A percentile compares a stretch with the other conserved stretches of the same genome.
phyloP scores from a whole-genome alignment of 2,888 invertebrate genomes.

The Creontiades dilutus region DNA sequence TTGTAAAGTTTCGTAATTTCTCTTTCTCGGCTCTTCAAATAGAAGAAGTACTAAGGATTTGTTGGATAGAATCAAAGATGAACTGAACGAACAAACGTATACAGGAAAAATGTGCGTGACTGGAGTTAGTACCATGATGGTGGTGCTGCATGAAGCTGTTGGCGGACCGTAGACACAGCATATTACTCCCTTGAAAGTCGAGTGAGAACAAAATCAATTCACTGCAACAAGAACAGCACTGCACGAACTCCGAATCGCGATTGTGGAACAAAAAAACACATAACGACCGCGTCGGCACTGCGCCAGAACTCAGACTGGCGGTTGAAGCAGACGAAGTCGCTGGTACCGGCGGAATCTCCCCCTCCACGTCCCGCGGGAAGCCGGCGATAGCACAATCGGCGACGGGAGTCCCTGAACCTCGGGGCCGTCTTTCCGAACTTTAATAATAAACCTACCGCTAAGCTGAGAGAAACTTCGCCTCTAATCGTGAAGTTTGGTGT shows the following conservation, averaged over 20 bases:
- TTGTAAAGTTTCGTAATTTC: no score
- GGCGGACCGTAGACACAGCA: slow-evolving; percentile 51
- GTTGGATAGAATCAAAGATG: no score
- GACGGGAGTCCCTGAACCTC: background rate
- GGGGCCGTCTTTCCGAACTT: no score
- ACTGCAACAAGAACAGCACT: slow-evolving; percentile 38
- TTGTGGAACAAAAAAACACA: slow-evolving; percentile 37
- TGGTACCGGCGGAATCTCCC: slow-evolving; percentile 16
- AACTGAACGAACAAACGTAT: background rate
- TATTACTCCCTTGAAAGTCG: background rate
- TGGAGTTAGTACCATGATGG: slow-evolving; percentile 36
- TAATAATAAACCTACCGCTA: no score
- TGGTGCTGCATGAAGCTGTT: slow-evolving; percentile 61
- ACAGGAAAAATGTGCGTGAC: background rate
- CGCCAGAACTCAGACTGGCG: slow-evolving; percentile 37
- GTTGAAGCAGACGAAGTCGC: background rate
- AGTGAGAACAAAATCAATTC: background rate
- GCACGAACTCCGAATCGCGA: slow-evolving; percentile 44
- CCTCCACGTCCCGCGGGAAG: background rate
- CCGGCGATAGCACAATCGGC: background rate
- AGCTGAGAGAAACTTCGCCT: no score
- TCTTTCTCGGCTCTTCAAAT: no score
- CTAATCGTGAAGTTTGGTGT: no score
- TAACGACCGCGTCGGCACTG: slow-evolving; percentile 1
- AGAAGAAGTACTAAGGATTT: no score